Evolutionary conservation across 2,888 invertebrate genomes (phyloP), one percentile per base, ranked within the genome.

Genomic region (Sericinus montela): DNA sequence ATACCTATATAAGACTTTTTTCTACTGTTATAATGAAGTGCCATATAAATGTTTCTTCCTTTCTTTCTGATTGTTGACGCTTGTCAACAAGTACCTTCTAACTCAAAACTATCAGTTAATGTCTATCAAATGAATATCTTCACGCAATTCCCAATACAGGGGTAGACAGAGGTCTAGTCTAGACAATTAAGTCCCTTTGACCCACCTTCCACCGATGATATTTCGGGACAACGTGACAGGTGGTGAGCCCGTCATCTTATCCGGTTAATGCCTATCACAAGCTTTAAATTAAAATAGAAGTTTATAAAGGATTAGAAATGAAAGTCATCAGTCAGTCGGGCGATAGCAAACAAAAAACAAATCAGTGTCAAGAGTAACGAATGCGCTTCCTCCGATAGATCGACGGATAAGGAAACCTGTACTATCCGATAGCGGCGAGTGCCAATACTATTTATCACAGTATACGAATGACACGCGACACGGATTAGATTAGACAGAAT

Each of bases 401-500:
- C 10, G 3, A 45, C 44, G 40, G 49, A 49, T 44, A 49, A 45
- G 44, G 44, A 45, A 44, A 29, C 38, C 28, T 49, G 39, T 32
- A 34, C 38, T 41, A 32, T 37, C 32, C 42, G 32, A 23, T 35
- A 40, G 39, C 39, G 28, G n/a, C 7, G 28, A 44, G 39, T 38
- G 40, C 13, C 28, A n/a, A 15, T 34, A 45, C 38, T 10, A 45
- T 48, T 48, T 44, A 49, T 49, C 49, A 44, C 35, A 9, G 40
- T 11, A n/a, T n/a, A 16, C 28, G 29, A 39, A 11, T 44, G 49
- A 39, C 42, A 42, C 42, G 48, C 37, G 48, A 30, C 48, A 6
- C n/a, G 9, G 49, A 45, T 49, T 45, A 49, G 49, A 49, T 49
- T 48, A 46, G 13, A 35, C 19, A n/a, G 40, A n/a, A n/a, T n/a